Evolutionary conservation across 1,140 invertebrate species (phyloP).

Genomic region (Zophobas morio): DNA sequence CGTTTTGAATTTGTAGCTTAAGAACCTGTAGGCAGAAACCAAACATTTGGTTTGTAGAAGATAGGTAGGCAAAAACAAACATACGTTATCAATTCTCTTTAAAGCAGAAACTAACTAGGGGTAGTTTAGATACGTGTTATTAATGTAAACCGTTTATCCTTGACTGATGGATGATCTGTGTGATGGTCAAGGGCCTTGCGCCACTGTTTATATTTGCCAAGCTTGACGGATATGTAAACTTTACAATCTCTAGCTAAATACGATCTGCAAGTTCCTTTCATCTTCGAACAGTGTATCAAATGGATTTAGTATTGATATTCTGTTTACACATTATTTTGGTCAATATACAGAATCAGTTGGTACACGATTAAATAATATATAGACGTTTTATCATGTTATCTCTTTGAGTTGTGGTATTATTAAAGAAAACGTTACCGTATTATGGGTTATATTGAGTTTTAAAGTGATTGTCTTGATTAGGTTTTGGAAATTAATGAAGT

Average conservation of each 20-base stretch:
- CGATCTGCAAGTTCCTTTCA: conserved; percentile 32
- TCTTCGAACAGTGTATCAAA: conserved; percentile 13
- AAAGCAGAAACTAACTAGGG: conserved; percentile 38
- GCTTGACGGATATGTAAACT: conserved; percentile 47
- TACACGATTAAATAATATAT: no score
- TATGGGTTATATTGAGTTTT: no score
- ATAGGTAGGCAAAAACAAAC: conserved; percentile 28
- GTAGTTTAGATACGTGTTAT: conserved; percentile 42
- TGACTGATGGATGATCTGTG: conserved; percentile 45
- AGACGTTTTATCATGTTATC: no score
- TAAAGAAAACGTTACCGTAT: no score
- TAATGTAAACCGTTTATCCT: conserved; percentile 45
- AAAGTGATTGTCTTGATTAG: conserved; percentile 4
- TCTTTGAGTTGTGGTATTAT: no score
- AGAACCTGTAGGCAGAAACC: not conserved
- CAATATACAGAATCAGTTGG: no score
- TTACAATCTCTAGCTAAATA: conserved; percentile 41
- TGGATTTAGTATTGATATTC: not conserved
- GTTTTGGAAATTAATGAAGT: conserved; percentile 31
- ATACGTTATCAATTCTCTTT: conserved; percentile 31
- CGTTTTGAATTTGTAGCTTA: not conserved
- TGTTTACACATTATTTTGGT: not conserved
- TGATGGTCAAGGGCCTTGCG: conserved; percentile 41
- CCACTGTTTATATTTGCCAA: conserved; percentile 46
- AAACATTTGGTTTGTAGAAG: not conserved